These are phyloP conservation scores for Lycorma delicatula DNA, from an alignment of 1,140 invertebrate species.

Conservation along the genomic window DNA sequence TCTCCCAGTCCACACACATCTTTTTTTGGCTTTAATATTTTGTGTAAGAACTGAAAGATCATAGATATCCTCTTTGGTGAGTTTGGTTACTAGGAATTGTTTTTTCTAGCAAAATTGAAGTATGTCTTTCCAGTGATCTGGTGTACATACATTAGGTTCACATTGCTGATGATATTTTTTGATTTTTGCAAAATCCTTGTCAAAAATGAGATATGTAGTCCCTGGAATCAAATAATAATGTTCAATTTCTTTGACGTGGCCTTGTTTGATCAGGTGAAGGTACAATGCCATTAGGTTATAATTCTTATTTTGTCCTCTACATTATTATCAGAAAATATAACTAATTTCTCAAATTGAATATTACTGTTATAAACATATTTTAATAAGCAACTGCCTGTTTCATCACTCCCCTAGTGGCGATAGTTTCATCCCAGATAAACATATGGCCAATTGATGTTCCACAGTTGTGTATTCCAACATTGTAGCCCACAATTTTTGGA, in stretches of 20 bases:
- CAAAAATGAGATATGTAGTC: not conserved
- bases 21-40: not conserved
- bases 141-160: not conserved
- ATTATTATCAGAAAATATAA: not conserved
- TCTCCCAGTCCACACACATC: not conserved
- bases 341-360: not conserved
- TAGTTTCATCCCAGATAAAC: conserved; percentile 20
- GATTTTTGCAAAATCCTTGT: not conserved
- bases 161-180: not conserved
- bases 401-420: conserved; percentile 11
- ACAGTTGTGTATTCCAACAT: conserved; percentile 18
- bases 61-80: not conserved
- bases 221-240: not conserved
- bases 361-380: not conserved
- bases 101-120: not conserved
- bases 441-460: conserved; percentile 14
- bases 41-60: not conserved
- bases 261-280: not conserved
- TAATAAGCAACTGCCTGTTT: conserved; percentile 4
- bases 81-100: not conserved
- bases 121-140: conserved; percentile 1
- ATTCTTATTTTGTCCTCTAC: conserved; percentile 2
- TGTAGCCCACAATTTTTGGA: conserved; percentile 16
- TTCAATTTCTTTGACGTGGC: not conserved
- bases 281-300: not conserved